Percentiles rank a stretch among this genome's conserved stretches.
These are phyloP conservation scores for Mystacornis crossleyi DNA, from an alignment of 2,113 vertebrate genomes.

Conservation along the genomic window DNA sequence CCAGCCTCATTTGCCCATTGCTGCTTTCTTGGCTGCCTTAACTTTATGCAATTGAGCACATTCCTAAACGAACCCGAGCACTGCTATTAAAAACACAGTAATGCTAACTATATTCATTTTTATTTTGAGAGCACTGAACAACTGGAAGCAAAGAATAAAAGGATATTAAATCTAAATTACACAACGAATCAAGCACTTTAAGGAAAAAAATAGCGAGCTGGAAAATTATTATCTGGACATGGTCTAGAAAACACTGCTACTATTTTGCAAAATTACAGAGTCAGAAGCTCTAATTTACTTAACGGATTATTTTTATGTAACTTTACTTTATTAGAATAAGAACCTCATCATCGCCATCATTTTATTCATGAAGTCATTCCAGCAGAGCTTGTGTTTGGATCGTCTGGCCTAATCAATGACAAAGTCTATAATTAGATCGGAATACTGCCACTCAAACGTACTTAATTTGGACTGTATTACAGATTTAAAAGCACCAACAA, in stretches of 20 bases:
- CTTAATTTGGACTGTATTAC: conserved; percentile 60
- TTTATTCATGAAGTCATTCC: not conserved
- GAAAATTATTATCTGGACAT: not conserved
- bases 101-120: not conserved
- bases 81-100: not conserved
- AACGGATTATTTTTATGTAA: not conserved
- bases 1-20: not conserved
- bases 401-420: conserved; percentile 54
- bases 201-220: not conserved
- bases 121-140: not conserved
- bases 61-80: not conserved
- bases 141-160: not conserved
- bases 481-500: conserved; percentile 55
- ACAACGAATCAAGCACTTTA: not conserved
- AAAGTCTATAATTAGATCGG: conserved; percentile 45
- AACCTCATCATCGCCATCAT: not conserved
- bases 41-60: not conserved
- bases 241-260: not conserved
- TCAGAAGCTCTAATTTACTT: not conserved
- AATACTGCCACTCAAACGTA: conserved; percentile 56
- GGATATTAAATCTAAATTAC: not conserved
- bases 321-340: not conserved
- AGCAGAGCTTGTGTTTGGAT: conserved; percentile 25
- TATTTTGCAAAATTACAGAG: conserved; percentile 11
- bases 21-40: not conserved